Base-by-base conservation (phyloP, 2,113 vertebrate species). In the Pelvicachromis taeniatus region DNA sequence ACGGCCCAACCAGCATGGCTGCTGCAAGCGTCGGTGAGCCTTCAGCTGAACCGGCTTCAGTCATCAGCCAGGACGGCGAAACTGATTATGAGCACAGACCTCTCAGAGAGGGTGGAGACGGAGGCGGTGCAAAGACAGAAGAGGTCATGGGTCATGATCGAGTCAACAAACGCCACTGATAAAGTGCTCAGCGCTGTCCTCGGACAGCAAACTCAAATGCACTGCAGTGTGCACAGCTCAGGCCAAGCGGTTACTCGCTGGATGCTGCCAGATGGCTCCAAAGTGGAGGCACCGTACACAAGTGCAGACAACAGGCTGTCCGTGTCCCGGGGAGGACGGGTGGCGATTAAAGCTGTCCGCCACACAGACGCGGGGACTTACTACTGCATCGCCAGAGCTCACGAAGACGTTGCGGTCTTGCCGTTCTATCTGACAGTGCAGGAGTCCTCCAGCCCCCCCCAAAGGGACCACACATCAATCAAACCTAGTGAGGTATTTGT, bases 91-190 rank as follows among this genome's bases (percentile, higher is more conserved):
- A 93, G 86, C 9, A 93, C 95, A 0, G 86, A 82, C 0, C 77
- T 96, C 19, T 93, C 95, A 0, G 88, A 96, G 58, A 92, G 81
- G 1, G 13, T 97, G 78, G 82, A 86, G 2, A 55, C 80, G 1
- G 94, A 96, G 63, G 89, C 92, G 1, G 70, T 78, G 0, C 78
- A 56, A 3, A 86, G 70, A 14, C 92, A 95, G 17, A 95, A 42
- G 50, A 94, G 80, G 79, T 84, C 89, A 9, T 99, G 98, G 98
- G 97, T 99, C 5, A 95, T 97, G 95, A 97, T 98, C 4, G 95
- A 97, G 78, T 94, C 93, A 4, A 93, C 91, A 19, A 91, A 93
- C 26, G 85, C 45, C 0, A 94, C 86, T 1, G 92, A 63, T 17
- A 90, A 83, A 31, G 93, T 65, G 0, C 88, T 94, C 53, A 95